Conservation (phyloP, 2,113 vertebrate genomes). For the Arizona elegans region DNA sequence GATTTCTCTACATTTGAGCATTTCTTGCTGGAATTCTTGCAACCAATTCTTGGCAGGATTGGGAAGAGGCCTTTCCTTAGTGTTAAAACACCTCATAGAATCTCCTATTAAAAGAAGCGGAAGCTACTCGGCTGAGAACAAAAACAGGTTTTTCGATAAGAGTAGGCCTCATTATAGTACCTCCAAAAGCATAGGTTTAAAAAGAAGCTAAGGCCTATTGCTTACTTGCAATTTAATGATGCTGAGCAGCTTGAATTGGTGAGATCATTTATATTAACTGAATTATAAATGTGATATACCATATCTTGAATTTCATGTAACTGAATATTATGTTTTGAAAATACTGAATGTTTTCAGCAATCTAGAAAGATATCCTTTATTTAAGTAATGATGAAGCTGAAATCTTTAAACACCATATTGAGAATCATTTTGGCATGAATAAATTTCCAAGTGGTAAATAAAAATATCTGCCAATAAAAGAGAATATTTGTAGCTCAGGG, state of each 20-base stretch:
- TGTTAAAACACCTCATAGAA: background rate
- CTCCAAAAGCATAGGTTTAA: background rate
- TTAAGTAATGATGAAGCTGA: background rate
- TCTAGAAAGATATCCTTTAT: background rate
- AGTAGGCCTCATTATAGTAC: background rate
- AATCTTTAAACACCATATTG: background rate
- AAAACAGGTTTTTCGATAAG: background rate
- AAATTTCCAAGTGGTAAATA: background rate
- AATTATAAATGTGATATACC: background rate
- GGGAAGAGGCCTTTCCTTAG: background rate
- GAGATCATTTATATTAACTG: background rate
- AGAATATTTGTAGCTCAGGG: background rate
- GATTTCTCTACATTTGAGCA: background rate
- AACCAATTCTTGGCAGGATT: background rate
- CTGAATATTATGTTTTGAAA: background rate
- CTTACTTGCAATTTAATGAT: background rate
- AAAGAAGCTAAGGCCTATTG: background rate
- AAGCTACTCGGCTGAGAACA: background rate
- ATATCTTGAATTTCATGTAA: background rate
- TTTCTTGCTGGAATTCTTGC: background rate
- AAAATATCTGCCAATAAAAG: background rate
- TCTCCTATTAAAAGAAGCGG: background rate
- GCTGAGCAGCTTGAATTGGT: background rate
- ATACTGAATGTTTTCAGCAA: background rate
- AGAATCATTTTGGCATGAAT: conserved; percentile 21